These are phyloP conservation scores for Drosophila peninsularis DNA, from an alignment of 2,888 invertebrate species.

Conservation along the genomic window DNA sequence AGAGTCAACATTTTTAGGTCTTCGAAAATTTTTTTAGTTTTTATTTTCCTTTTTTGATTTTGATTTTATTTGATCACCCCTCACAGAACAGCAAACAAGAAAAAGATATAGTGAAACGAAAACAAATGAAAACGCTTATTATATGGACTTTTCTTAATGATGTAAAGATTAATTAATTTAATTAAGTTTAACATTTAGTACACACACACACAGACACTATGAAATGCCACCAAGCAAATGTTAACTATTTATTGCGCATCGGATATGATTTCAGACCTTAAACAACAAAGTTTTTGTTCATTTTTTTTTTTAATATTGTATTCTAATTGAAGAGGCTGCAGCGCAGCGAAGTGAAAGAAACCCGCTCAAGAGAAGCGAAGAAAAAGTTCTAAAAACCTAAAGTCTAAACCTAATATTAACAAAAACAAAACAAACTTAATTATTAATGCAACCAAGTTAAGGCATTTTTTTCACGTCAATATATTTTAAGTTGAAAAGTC, in stretches of 20 bases:
- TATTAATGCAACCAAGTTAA: constrained; percentile 42
- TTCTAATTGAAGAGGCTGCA: constrained; percentile 34
- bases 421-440: constrained; percentile 8
- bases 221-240: constrained; percentile 24
- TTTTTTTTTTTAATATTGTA: constrained; percentile 3
- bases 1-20: too few species aligned
- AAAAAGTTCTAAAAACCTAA: neutral
- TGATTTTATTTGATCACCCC: neutral
- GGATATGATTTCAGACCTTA: constrained; percentile 6
- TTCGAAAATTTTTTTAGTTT: neutral
- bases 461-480: constrained; percentile 49
- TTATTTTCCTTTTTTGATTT: neutral
- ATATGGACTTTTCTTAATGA: constrained; percentile 72
- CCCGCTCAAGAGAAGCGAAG: neutral
- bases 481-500: constrained; percentile 42
- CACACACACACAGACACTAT: constrained; percentile 15
- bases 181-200: constrained; percentile 45
- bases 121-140: constrained; percentile 73
- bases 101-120: constrained; percentile 61
- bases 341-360: constrained; percentile 29
- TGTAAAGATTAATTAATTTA: constrained; percentile 52
- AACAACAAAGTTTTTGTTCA: neutral
- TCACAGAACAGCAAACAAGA: constrained; percentile 18
- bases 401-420: neutral
- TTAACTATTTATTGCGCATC: constrained; percentile 40